Conservation (phyloP, 2,113 vertebrate species). For the Neodon shergylaensis region DNA sequence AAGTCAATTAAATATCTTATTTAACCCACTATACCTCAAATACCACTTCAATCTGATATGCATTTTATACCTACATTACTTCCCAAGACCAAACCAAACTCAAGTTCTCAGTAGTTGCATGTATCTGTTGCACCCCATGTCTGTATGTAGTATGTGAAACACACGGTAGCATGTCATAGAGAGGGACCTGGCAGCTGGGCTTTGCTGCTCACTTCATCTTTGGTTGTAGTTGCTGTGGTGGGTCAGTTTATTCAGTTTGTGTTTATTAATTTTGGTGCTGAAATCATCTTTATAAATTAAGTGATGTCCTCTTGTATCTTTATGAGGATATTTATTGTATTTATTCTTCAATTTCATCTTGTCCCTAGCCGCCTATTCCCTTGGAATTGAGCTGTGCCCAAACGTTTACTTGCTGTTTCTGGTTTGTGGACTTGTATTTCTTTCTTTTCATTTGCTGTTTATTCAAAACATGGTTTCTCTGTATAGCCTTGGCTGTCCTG, state of each 20-base stretch:
- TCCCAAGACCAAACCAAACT: neutral
- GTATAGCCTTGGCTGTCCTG: neutral
- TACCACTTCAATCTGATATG: neutral
- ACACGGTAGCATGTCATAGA: neutral
- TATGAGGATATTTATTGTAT: neutral
- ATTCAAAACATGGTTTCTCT: neutral
- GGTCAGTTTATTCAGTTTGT: neutral
- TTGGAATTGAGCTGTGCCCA: neutral
- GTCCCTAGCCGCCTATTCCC: neutral
- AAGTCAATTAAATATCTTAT: neutral
- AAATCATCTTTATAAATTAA: neutral
- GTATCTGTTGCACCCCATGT: neutral
- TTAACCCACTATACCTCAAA: neutral
- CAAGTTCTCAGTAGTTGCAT: accelerated
- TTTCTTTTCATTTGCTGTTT: neutral
- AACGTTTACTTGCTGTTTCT: neutral
- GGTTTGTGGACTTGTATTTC: neutral
- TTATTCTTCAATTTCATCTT: neutral
- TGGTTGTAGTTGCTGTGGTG: neutral
- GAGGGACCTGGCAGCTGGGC: neutral
- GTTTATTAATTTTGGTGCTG: neutral
- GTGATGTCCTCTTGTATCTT: neutral
- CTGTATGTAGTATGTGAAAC: neutral
- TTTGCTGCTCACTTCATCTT: neutral
- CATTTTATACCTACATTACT: neutral